Conservation (phyloP, 2,797 vertebrate species). For the Varecia variegata region DNA sequence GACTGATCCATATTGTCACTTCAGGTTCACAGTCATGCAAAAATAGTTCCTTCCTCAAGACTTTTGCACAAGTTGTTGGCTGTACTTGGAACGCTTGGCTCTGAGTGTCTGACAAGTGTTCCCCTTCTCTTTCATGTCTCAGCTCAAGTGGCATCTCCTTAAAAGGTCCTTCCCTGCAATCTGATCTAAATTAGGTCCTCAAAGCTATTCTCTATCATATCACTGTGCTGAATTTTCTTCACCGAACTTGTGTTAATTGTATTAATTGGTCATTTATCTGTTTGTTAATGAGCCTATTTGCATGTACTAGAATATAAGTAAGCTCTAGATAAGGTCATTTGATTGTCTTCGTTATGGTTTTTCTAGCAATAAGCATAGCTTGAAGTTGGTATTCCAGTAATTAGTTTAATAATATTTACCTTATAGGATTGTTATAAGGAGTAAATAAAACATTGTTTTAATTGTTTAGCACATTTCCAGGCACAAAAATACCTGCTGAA, state of each 20-base stretch:
- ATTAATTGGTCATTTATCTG: not conserved
- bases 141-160: not conserved
- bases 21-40: not conserved
- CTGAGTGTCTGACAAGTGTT: not conserved
- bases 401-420: not conserved
- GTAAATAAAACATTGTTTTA: not conserved
- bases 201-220: not conserved
- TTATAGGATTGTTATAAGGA: not conserved
- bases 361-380: not conserved
- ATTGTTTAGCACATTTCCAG: not conserved
- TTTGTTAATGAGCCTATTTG: not conserved
- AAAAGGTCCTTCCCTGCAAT: not conserved
- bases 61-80: not conserved
- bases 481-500: not conserved
- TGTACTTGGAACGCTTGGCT: not conserved
- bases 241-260: not conserved
- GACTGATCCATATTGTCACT: not conserved
- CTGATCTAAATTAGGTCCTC: not conserved
- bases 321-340: not conserved
- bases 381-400: not conserved
- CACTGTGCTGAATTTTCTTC: not conserved
- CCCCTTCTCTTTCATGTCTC: not conserved
- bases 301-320: not conserved
- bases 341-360: not conserved
- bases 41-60: not conserved